These are phyloP conservation scores for Mola mola DNA, from an alignment of 2,113 vertebrate species.

Conservation along the genomic window DNA sequence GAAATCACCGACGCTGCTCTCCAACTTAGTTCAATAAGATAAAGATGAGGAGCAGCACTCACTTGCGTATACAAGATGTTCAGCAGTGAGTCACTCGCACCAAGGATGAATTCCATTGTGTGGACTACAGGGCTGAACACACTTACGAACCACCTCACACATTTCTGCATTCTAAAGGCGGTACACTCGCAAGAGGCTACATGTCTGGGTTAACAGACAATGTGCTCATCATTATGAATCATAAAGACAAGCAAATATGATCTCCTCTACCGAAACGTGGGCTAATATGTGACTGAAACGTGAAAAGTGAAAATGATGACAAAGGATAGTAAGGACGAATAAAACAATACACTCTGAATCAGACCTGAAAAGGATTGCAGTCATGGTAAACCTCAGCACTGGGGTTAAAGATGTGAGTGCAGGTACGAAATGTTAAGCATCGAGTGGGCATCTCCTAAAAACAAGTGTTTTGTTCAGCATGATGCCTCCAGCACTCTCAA, in stretches of 20 bases:
- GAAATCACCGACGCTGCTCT: too few relatives aligned
- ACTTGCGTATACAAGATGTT: conserved; percentile 23
- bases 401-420: conserved; percentile 29
- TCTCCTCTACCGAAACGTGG: conserved; percentile 11
- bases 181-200: conserved; percentile 44
- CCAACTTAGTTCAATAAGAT: conserved; percentile 14
- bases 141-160: conserved; percentile 43
- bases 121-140: conserved; percentile 41
- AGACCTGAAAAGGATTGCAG: background rate
- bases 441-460: conserved; percentile 25
- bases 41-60: conserved; percentile 34
- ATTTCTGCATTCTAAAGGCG: conserved; percentile 42
- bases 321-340: background rate
- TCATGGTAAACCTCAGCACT: background rate
- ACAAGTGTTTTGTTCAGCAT: conserved; percentile 32
- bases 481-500: conserved; percentile 41
- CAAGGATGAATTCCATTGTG: conserved; percentile 52
- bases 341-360: background rate
- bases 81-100: conserved; percentile 50
- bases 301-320: conserved; percentile 12
- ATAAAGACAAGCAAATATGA: too few relatives aligned
- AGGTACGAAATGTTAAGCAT: conserved; percentile 12
- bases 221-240: too few relatives aligned
- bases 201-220: conserved; percentile 37
- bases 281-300: conserved; percentile 12